A percentile compares a stretch with the other conserved stretches of the same genome.
phyloP scores from a whole-genome alignment of 1,140 invertebrate species.

The Drosophila jambulina region DNA sequence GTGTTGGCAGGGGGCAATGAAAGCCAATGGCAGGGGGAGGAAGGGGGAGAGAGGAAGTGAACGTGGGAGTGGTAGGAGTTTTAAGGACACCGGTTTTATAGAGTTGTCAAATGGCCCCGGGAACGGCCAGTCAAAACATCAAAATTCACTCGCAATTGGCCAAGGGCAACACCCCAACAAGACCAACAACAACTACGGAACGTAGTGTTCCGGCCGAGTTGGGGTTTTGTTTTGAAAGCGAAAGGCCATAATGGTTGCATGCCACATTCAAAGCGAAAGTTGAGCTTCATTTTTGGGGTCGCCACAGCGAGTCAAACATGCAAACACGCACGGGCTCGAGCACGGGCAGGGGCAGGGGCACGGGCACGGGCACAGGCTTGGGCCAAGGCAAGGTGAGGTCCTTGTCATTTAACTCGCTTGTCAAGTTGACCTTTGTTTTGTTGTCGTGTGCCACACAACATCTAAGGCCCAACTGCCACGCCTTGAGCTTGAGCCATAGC shows the following conservation, averaged over 20 bases:
- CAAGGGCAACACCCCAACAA: conserved; percentile 61
- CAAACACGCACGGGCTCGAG: conserved; percentile 63
- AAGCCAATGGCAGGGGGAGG: not conserved
- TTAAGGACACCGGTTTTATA: conserved; percentile 68
- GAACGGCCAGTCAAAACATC: conserved; percentile 67
- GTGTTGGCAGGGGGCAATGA: conserved; percentile 1
- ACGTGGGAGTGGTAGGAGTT: conserved; percentile 17
- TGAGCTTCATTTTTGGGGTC: conserved; percentile 70
- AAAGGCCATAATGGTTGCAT: conserved; percentile 80
- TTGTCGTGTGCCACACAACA: conserved; percentile 57
- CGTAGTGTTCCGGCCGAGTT: conserved; percentile 23
- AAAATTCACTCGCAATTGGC: conserved; percentile 65
- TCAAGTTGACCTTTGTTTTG: conserved; percentile 71
- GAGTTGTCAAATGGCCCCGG: conserved; percentile 72
- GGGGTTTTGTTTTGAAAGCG: conserved; percentile 74
- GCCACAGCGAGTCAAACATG: conserved; percentile 72
- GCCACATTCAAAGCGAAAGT: conserved; percentile 63
- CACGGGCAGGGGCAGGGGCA: conserved; percentile 18
- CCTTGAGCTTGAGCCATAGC: conserved; percentile 67
- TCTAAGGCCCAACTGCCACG: conserved; percentile 74
- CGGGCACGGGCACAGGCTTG: conserved; percentile 12
- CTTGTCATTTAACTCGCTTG: conserved; percentile 81
- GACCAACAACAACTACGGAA: conserved; percentile 6
- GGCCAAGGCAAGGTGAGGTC: conserved; percentile 70
- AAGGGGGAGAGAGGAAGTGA: not conserved